These are phyloP conservation scores for Agelas oroides DNA, from an alignment of 37 sponge, comb jelly and placozoan genomes.

Conservation along the genomic window DNA sequence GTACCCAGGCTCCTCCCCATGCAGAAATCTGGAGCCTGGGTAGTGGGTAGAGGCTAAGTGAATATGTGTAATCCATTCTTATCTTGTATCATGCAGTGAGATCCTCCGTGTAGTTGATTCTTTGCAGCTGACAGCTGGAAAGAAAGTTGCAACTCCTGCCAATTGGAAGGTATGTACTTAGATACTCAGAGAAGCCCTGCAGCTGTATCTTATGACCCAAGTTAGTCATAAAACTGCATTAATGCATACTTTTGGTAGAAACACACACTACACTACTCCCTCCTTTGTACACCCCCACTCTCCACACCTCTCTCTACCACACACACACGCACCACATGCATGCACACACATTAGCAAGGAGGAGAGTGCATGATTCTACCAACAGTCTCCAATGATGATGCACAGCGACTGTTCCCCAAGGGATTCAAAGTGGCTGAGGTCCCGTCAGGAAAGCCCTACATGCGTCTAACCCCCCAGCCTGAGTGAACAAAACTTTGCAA, in stretches of 20 bases:
- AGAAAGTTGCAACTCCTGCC: constrained; percentile 98
- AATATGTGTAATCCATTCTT: no score
- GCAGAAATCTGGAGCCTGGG: no score
- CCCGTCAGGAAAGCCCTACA: constrained; percentile 99
- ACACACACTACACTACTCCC: no score
- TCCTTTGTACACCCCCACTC: no score
- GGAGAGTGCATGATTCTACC: constrained; percentile 98
- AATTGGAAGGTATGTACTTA: constrained; percentile 87
- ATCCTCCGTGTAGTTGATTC: constrained; percentile 96
- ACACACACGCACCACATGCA: no score
- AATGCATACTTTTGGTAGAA: no score
- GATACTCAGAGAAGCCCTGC: no score
- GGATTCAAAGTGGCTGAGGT: constrained; percentile 63
- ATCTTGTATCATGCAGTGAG: constrained; percentile 80
- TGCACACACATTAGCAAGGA: constrained; percentile 62
- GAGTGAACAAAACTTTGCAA: constrained; percentile 7
- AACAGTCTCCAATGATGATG: constrained; percentile 85
- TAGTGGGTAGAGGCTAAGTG: no score
- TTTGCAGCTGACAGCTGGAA: constrained; percentile 94
- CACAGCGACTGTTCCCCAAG: constrained; percentile 84
- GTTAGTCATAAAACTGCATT: no score
- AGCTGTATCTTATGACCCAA: no score
- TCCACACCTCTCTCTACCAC: no score
- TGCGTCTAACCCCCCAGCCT: constrained; percentile 96
- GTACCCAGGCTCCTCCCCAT: no score